A percentile compares a stretch with the other conserved stretches of the same genome.
These are phyloP conservation scores for Decapterus maruadsi DNA, from an alignment of 2,797 vertebrate genomes.

Conservation along the genomic window DNA sequence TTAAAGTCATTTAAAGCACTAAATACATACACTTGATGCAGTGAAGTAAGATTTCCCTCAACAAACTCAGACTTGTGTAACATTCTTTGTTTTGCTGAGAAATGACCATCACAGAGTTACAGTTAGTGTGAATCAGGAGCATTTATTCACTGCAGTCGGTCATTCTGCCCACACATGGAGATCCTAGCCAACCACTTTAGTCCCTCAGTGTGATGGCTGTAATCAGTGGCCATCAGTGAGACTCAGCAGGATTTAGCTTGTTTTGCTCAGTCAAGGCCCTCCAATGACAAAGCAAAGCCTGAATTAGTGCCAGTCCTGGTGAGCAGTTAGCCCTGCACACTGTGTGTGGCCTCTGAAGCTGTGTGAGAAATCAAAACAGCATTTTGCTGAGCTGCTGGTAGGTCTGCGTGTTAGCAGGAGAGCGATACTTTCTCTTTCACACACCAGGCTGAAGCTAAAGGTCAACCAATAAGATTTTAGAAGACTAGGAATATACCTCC, in stretches of 20 bases:
- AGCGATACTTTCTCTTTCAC: slow-evolving; percentile 9
- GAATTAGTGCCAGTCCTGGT: slow-evolving; percentile 62
- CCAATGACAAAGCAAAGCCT: slow-evolving; percentile 70
- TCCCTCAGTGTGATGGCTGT: slow-evolving; percentile 38
- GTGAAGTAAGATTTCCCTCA: slow-evolving; percentile 5
- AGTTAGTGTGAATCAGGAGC: slow-evolving; percentile 9
- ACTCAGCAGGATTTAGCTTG: slow-evolving; percentile 59
- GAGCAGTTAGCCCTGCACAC: slow-evolving; percentile 29
- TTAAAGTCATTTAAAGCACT: not conserved
- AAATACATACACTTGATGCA: not conserved
- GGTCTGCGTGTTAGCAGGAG: slow-evolving; percentile 16
- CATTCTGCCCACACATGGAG: slow-evolving; percentile 50
- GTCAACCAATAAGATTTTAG: not conserved
- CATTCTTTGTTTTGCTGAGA: slow-evolving; percentile 23
- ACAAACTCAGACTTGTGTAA: slow-evolving; percentile 20
- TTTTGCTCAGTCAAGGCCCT: slow-evolving; percentile 61
- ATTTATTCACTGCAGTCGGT: slow-evolving; percentile 31
- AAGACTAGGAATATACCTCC: not conserved
- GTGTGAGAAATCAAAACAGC: slow-evolving; percentile 39
- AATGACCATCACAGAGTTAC: slow-evolving; percentile 13
- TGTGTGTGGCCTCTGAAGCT: slow-evolving; percentile 59
- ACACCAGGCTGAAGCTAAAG: slow-evolving; percentile 23
- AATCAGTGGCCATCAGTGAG: slow-evolving; percentile 56
- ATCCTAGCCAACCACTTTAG: slow-evolving; percentile 30
- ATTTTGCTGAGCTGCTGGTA: slow-evolving; percentile 31